Conservation (phyloP, 2,888 invertebrate genomes). For the Cyaniris semiargus region DNA sequence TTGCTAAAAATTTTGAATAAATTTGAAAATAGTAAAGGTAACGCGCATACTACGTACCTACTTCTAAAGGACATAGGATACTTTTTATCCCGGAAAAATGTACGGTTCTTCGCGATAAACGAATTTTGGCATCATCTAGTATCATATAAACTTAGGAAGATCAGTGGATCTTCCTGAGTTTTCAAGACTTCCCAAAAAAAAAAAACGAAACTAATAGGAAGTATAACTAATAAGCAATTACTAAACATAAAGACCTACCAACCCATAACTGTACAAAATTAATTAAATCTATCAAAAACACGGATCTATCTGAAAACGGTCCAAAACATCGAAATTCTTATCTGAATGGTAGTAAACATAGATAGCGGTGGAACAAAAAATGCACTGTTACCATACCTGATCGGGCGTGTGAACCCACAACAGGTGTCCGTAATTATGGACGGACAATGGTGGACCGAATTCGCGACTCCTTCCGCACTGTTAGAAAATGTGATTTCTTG, state of each 20-base stretch:
- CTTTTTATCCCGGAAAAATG: too few species aligned
- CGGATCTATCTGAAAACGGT: not conserved
- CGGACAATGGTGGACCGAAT: constrained; percentile 66
- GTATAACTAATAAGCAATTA: not conserved
- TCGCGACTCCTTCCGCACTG: constrained; percentile 56
- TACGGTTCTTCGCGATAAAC: too few species aligned
- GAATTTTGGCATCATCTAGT: too few species aligned
- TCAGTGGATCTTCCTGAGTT: too few species aligned
- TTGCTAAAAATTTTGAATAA: too few species aligned
- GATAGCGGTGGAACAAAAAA: constrained; percentile 57
- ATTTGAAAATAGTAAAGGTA: too few species aligned
- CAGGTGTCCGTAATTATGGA: constrained; percentile 75
- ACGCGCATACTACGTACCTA: too few species aligned
- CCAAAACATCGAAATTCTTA: constrained; percentile 30
- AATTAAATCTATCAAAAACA: not conserved
- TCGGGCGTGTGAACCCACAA: constrained; percentile 76
- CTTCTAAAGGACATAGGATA: too few species aligned
- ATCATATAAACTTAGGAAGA: too few species aligned
- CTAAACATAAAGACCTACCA: not conserved
- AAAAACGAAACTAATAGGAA: too few species aligned
- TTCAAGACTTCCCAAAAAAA: too few species aligned
- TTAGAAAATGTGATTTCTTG: constrained; percentile 11
- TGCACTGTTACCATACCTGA: constrained; percentile 72
- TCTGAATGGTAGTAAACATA: constrained; percentile 18
- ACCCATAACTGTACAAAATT: not conserved